Evolutionary conservation across 2,797 vertebrate species (phyloP), one percentile per base, ranked within the genome.

Genomic region (Mycteria americana): DNA sequence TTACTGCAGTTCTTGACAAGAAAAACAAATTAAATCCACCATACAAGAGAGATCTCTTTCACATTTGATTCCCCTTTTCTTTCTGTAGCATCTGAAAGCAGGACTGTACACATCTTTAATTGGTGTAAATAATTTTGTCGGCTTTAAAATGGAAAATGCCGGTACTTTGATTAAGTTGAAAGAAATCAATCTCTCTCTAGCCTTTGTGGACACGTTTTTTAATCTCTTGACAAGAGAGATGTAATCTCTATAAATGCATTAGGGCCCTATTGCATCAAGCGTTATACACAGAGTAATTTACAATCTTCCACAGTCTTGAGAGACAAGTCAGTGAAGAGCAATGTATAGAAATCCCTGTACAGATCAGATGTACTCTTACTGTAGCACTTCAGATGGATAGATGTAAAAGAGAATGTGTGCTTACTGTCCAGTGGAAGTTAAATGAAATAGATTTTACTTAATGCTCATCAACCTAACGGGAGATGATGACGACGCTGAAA

Each of bases 1-100:
- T 88, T 53, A 31, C 57, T 68, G 63, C 35, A 10, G 37, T 69
- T 81, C 59, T 87, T 76, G 30, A 63, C 80, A 91, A 84, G 72
- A 75, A 94, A 94, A 93, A 83, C n/a, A 96, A 93, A 79, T 37
- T 0, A 78, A 93, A 93, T 92, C n/a, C 33, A 43, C 45, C 67
- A 62, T 5, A 88, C 48, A 41, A 51, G 43, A 73, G 16, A 67
- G 9, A 24, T 48, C 23, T 59, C 57, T 67, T 60, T 70, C 31
- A 76, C 7, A 10, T 57, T 37, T 48, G 6, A 46, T 74, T 85
- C 25, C 11, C 6, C 1, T 68, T 83, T 39, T 48, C 21, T 90
- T 81, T 63, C 64, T 62, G 25, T 65, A 48, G 70, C 54, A 46
- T 67, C 50, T 83, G 60, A 56, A 95, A 85, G 73, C 41, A 46